Evolutionary conservation across 2,113 vertebrate species (phyloP).

Genomic region (Cnemophilus loriae): DNA sequence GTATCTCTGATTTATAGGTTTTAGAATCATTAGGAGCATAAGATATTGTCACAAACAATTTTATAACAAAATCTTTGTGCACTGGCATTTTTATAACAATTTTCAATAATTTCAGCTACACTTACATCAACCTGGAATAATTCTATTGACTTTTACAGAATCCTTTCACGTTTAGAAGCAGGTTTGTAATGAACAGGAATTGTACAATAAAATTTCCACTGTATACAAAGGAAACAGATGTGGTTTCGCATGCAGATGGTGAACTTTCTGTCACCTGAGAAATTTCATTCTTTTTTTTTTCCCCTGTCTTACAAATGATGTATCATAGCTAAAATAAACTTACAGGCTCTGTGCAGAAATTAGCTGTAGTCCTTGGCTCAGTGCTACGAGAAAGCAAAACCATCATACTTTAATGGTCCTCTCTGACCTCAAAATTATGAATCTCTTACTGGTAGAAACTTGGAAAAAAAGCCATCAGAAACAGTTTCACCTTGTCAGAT

Average conservation of each 20-base stretch:
- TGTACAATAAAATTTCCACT: neutral
- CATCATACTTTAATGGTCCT: neutral
- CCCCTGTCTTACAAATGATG: neutral
- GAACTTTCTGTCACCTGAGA: slow-evolving; percentile 28
- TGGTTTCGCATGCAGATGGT: neutral
- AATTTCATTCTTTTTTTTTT: neutral
- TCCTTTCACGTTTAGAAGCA: neutral
- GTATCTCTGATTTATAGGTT: neutral
- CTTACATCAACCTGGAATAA: neutral
- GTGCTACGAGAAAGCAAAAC: neutral
- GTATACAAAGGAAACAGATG: slow-evolving; percentile 4
- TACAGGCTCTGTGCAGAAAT: neutral
- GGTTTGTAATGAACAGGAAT: neutral
- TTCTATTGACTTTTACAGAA: neutral
- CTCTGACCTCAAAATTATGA: neutral
- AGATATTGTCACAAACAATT: neutral
- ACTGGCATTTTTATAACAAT: neutral
- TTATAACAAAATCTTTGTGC: neutral
- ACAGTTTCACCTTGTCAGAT: neutral
- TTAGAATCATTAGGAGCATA: neutral
- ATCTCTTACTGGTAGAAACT: neutral
- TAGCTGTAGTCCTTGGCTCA: neutral
- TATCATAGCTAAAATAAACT: neutral
- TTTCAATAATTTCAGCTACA: neutral
- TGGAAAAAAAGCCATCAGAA: neutral